Evolutionary conservation across 2,888 invertebrate genomes (phyloP).

Genomic region (Harmothoe impar): DNA sequence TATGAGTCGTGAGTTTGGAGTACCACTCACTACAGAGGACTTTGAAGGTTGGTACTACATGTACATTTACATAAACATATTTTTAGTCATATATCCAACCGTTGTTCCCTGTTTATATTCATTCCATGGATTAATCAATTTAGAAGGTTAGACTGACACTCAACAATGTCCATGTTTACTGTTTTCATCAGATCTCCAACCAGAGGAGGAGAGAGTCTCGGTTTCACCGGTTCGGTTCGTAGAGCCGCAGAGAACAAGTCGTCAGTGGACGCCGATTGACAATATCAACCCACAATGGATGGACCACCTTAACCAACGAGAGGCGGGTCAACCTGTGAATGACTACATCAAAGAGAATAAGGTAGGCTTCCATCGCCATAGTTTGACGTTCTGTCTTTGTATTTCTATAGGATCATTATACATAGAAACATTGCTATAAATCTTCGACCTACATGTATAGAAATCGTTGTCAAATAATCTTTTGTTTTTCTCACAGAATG

Average conservation of each 20-base stretch:
- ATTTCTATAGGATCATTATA: neutral
- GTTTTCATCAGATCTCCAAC: constrained; percentile 70
- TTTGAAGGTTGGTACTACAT: constrained; percentile 76
- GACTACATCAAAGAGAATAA: constrained; percentile 77
- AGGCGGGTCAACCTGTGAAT: constrained; percentile 66
- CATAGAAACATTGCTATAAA: neutral
- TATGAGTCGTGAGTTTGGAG: constrained; percentile 83
- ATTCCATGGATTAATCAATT: neutral
- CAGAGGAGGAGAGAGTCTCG: constrained; percentile 68
- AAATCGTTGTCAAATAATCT: too few species aligned
- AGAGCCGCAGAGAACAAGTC: constrained; percentile 69
- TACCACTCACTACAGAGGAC: constrained; percentile 81
- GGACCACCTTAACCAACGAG: constrained; percentile 72
- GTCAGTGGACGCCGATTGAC: constrained; percentile 80
- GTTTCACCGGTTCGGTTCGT: constrained; percentile 24
- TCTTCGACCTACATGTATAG: too few species aligned
- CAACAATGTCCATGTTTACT: neutral
- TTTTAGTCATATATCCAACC: neutral
- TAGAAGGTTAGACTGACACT: neutral
- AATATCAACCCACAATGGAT: constrained; percentile 78
- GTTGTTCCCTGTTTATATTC: neutral
- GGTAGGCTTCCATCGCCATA: constrained; percentile 68
- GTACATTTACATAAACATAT: neutral
- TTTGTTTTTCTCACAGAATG: constrained; percentile 69
- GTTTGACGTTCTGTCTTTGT: neutral